Conservation (phyloP, 2,888 invertebrate species). For the Stramonita haemastoma region DNA sequence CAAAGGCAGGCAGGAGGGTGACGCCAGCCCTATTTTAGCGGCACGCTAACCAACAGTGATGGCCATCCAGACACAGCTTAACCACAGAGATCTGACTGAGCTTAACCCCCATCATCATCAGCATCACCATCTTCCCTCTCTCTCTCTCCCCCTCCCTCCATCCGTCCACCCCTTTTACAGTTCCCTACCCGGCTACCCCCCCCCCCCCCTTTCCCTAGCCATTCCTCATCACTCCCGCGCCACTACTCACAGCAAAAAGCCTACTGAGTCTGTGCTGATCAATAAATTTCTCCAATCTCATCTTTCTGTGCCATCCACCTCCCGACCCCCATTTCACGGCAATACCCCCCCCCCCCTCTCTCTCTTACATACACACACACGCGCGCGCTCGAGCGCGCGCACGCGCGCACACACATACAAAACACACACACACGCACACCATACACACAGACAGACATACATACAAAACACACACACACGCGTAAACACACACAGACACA, state of each 20-base stretch:
- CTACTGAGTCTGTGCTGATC: neutral
- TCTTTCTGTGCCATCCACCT: neutral
- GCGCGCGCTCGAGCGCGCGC: neutral
- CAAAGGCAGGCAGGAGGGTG: neutral
- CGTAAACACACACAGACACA: no score
- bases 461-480: neutral
- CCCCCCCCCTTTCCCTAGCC: neutral
- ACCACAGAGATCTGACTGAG: neutral
- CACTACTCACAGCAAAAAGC: neutral
- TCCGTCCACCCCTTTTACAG: no score
- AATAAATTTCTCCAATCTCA: slow-evolving; percentile 18
- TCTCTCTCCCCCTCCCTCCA: no score
- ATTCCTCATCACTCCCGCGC: neutral
- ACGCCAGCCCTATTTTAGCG: slow-evolving; percentile 23
- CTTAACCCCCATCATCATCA: no score
- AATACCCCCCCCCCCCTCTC: neutral
- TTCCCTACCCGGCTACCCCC: neutral
- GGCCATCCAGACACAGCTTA: neutral
- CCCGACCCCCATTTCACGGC: neutral
- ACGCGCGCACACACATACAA: no score
- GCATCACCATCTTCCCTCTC: no score
- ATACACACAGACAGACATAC: no score
- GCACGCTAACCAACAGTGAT: slow-evolving; percentile 21
- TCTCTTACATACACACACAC: no score
- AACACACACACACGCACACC: neutral